Evolutionary conservation across 2,888 invertebrate genomes (phyloP), one percentile per base, ranked within the genome.

Genomic region (Biston betularia): DNA sequence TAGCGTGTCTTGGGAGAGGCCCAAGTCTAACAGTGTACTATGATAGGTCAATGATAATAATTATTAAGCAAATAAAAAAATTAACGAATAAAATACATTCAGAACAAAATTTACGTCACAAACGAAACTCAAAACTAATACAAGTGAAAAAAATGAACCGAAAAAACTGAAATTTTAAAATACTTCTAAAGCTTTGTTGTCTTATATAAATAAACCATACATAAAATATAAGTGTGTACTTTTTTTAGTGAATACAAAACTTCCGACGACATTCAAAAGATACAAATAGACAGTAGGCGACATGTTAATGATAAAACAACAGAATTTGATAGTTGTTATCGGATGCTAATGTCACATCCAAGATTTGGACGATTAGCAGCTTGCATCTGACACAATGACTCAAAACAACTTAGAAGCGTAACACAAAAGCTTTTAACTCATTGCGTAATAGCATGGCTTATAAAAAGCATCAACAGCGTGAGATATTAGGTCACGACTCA

Each of bases 401-500:
- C 42, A 46, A 66, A 66, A 62, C 57, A 62, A 53, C 48, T 6
- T 11, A 52, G 35, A 9, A 6, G 10, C n/a, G 35, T 24, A 49
- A 59, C 63, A 63, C 4, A 67, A 67, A 68, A 63, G 63, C 67
- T 67, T 59, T 67, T 55, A 67, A 58, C 12, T 34, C 59, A 42
- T 68, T 63, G 56, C 46, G 67, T 68, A 68, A 68, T 15, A 42
- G 54, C 55, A 33, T 44, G 44, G 62, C 54, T 54, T 38, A 61
- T 48, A 61, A 64, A 68, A 63, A 63, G 33, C 38, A 56, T 57
- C 24, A 53, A 68, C 62, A 63, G 24, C 57, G 62, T 63, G 63
- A 64, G 58, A 64, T 62, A 63, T 63, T 68, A 44, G 59, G 70
- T 63, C 70, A 72, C 68, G 67, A 60, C 62, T 65, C 65, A 70